These are phyloP conservation scores for Lipotes vexillifer DNA, from an alignment of 2,113 vertebrate genomes.

Conservation along the genomic window DNA sequence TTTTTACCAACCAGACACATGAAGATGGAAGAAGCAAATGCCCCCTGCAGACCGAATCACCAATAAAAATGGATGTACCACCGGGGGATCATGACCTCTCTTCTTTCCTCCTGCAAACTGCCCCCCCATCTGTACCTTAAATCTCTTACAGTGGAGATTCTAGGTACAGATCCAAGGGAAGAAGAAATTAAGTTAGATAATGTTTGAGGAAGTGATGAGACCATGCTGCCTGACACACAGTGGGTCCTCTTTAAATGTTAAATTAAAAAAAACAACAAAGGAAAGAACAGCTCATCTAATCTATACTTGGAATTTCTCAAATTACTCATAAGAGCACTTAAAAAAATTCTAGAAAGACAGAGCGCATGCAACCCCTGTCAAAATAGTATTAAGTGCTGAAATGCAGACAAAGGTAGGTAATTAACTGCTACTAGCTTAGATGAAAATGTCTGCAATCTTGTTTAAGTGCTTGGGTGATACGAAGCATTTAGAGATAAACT, in stretches of 20 bases:
- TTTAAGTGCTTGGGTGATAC: constrained; percentile 60
- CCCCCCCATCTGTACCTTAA: too few species aligned
- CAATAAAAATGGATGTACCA: not conserved
- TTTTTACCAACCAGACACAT: not conserved
- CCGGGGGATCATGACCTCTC: not conserved
- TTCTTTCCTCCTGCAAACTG: too few species aligned
- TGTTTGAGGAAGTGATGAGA: not conserved
- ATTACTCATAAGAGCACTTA: constrained; percentile 75
- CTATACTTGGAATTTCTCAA: constrained; percentile 71
- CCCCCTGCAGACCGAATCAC: not conserved
- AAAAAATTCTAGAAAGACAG: constrained; percentile 75
- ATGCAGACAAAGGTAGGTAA: constrained; percentile 71
- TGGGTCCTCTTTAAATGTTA: constrained; percentile 49
- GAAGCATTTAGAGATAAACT: constrained; percentile 62
- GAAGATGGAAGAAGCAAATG: not conserved
- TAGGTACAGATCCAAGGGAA: not conserved
- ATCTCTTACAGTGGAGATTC: not conserved
- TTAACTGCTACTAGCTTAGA: constrained; percentile 59
- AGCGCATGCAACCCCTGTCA: constrained; percentile 67
- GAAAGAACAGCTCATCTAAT: constrained; percentile 63
- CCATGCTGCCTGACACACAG: constrained; percentile 33
- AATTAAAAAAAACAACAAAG: constrained; percentile 39
- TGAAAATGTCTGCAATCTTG: constrained; percentile 66
- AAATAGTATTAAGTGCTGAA: constrained; percentile 74
- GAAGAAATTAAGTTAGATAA: not conserved